These are phyloP conservation scores for Pristionchus japonicus DNA, from an alignment of 2,888 invertebrate species.

Conservation along the genomic window DNA sequence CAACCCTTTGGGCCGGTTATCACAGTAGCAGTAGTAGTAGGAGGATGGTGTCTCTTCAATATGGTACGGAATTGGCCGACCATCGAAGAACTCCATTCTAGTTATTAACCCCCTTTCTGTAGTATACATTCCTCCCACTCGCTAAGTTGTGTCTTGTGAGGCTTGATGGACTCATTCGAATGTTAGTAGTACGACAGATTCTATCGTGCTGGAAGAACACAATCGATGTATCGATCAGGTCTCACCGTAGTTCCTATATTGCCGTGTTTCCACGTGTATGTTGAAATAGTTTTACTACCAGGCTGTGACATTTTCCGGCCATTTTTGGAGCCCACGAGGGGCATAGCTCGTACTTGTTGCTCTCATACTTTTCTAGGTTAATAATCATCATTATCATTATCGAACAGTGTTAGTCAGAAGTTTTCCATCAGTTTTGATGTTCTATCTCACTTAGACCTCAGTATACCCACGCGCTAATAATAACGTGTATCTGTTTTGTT, in stretches of 20 bases:
- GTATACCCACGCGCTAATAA: neutral
- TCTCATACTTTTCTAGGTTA: neutral
- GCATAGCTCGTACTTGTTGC: conserved; percentile 15
- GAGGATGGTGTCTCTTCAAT: neutral
- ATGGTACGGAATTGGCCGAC: conserved; percentile 20
- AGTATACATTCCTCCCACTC: conserved; percentile 26
- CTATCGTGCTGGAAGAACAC: neutral
- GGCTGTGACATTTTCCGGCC: neutral
- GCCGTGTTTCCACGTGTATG: neutral
- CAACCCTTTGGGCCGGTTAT: neutral
- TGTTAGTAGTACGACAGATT: neutral
- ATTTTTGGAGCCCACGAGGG: conserved; percentile 30
- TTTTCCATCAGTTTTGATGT: neutral
- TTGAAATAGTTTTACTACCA: neutral
- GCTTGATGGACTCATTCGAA: neutral
- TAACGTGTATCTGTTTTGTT: conserved; percentile 35
- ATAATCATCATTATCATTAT: neutral
- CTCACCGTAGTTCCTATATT: neutral
- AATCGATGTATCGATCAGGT: neutral
- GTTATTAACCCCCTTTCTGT: neutral
- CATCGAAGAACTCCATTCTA: neutral
- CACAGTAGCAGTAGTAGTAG: neutral
- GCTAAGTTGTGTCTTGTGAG: conserved; percentile 2
- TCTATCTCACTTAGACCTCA: neutral
- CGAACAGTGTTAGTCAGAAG: neutral